A percentile compares a stretch with the other conserved stretches of the same genome.
Evolutionary conservation across 2,113 vertebrate species (phyloP).

Genomic region (Thryonomys swinderianus): DNA sequence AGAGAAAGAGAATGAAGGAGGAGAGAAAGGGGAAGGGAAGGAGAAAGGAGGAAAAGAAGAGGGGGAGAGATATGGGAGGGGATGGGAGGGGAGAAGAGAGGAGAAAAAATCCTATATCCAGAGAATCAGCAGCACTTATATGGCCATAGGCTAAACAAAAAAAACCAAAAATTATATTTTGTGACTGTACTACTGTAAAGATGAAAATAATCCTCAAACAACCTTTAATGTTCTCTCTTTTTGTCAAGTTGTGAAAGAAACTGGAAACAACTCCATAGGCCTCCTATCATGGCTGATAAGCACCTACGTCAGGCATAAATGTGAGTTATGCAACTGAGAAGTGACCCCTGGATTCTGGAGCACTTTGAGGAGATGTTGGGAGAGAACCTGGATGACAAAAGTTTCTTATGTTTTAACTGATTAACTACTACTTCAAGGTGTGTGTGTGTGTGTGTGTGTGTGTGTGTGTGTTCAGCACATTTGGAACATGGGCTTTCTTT

Average conservation of each 20-base stretch:
- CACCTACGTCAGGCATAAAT: not conserved
- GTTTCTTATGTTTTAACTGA: not conserved
- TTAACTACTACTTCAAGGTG: not conserved
- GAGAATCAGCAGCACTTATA: not conserved
- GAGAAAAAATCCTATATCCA: not conserved
- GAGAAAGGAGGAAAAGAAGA: accelerated
- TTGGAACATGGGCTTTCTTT: not conserved
- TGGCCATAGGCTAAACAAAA: not conserved
- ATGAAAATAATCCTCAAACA: not conserved
- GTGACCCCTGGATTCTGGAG: not conserved
- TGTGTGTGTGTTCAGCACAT: not conserved
- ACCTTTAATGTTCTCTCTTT: not conserved
- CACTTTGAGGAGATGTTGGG: not conserved
- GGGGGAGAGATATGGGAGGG: accelerated
- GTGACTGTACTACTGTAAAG: not conserved
- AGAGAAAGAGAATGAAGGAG: too few species aligned
- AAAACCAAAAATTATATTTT: not conserved
- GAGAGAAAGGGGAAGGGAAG: accelerated
- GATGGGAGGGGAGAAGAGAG: not conserved
- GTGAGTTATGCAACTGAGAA: not conserved
- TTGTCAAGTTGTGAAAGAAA: not conserved
- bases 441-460: not conserved
- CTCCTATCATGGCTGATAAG: too few species aligned
- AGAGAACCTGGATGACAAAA: not conserved
- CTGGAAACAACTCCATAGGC: not conserved